Base-by-base conservation (phyloP, 2,888 invertebrate genomes). In the Hybos culiciformis region DNA sequence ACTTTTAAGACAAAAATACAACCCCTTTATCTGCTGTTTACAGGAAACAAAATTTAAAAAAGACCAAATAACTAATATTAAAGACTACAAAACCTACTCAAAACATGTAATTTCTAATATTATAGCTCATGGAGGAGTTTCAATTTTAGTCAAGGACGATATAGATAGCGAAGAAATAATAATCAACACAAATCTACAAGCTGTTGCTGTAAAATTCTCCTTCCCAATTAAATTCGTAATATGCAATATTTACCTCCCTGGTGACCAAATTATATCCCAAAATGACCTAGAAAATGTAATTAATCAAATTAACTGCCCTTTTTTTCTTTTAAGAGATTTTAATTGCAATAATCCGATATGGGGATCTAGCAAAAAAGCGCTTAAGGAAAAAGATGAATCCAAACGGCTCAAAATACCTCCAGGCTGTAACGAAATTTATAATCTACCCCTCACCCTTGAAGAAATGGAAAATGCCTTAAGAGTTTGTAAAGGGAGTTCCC, bases 1-100 rank as follows among this genome's bases (percentile, higher is more conserved):
- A 42, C 41, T 44, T 23, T 19, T 46, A 15, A 12, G 26, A 20
- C 19, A 21, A 17, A 46, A 44, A 41, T 44, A 41, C 15, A 43
- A 44, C 7, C 39, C 41, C 26, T 18, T 46, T n/a, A 32, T 42
- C 11, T 36, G 39, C 12, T 36, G 44, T 19, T 37, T 44, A 12
- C 39, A 46, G 17, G 45, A 45, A 45, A 31, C 40, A 9, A 42
- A 37, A 39, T 45, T 42, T 24, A 45, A 42, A 42, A 37, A 20
- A 4, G 39, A 39, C 24, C 32, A 45, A 21, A 15, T 23, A 29
- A 18, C 12, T n/a, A 42, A 42, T 37, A 17, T 42, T 12, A 42
- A 45, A 39, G 36, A 45, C 26, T 46, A 24, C 19, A 46, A 37
- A 12, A 40, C 32, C 14, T 45, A 34, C 38, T 34, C 11, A 34